Evolutionary conservation across 37 sponge, comb jelly and placozoan genomes (phyloP).

Genomic region (Amphimedon queenslandica): DNA sequence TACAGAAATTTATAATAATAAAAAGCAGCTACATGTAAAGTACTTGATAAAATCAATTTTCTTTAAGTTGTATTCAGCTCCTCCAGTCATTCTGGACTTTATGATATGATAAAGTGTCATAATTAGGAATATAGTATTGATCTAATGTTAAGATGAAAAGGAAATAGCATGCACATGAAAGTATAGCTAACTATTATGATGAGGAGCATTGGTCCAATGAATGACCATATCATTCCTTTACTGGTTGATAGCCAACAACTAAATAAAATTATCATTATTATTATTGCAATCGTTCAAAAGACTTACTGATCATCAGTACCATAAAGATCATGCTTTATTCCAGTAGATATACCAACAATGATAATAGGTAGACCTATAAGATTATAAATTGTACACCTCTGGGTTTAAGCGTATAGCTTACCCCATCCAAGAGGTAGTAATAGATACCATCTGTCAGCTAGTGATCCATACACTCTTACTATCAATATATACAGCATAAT

Average conservation of each 20-base stretch:
- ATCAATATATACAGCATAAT: constrained; percentile 38
- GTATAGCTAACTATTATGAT: constrained; percentile 32
- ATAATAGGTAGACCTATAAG: constrained; percentile 11
- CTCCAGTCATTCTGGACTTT: constrained; percentile 1
- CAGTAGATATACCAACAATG: constrained; percentile 15
- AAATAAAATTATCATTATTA: not conserved
- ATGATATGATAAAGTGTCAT: constrained; percentile 7
- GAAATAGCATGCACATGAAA: not conserved
- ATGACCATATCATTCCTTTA: constrained; percentile 26
- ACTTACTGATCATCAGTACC: not conserved
- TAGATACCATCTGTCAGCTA: constrained; percentile 17
- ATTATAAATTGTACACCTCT: not conserved
- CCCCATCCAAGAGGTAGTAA: constrained; percentile 33
- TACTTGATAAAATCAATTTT: not conserved
- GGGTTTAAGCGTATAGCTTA: not conserved
- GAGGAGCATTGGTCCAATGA: constrained; percentile 35
- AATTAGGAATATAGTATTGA: constrained; percentile 18
- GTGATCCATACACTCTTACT: constrained; percentile 16
- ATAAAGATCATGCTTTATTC: not conserved
- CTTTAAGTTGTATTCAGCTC: not conserved
- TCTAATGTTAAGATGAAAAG: not conserved
- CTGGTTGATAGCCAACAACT: constrained; percentile 37
- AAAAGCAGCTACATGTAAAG: not conserved
- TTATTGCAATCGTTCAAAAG: not conserved
- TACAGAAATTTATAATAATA: not conserved